Evolutionary conservation across 2,113 vertebrate species (phyloP).

Genomic region (Lipotes vexillifer): DNA sequence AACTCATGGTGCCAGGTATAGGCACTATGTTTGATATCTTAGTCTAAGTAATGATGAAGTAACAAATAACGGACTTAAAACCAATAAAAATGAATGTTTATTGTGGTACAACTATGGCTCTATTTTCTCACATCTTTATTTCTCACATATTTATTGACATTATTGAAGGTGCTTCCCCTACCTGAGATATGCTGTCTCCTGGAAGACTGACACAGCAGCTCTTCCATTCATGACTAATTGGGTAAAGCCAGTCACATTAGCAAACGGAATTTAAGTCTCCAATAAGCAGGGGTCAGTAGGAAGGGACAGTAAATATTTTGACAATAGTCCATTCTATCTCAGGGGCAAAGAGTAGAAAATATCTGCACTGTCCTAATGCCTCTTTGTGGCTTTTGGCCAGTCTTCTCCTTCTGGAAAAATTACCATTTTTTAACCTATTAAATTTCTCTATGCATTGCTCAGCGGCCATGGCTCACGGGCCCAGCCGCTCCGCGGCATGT

Average conservation of each 20-base stretch:
- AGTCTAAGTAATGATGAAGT: neutral
- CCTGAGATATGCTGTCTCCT: neutral
- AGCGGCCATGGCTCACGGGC: no score
- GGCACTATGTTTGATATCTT: neutral
- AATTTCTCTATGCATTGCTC: neutral
- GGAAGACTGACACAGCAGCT: neutral
- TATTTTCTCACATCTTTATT: neutral
- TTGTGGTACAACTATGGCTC: accelerated
- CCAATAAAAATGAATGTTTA: neutral
- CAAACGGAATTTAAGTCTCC: neutral
- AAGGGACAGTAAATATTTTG: neutral
- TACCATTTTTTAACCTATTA: neutral
- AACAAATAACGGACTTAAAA: neutral
- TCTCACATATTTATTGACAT: neutral
- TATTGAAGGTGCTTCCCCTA: neutral
- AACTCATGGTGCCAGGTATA: neutral
- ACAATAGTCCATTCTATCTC: neutral
- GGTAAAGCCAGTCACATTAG: neutral
- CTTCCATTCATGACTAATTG: neutral
- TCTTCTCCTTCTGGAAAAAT: neutral
- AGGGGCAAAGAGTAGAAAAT: neutral
- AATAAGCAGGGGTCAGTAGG: neutral
- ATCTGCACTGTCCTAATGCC: accelerated
- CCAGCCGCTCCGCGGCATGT: no score
- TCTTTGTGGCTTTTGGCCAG: neutral